Percentiles rank a stretch among this genome's conserved stretches.
Evolutionary conservation across 2,113 vertebrate species (phyloP).

Genomic region (Crypturellus undulatus): DNA sequence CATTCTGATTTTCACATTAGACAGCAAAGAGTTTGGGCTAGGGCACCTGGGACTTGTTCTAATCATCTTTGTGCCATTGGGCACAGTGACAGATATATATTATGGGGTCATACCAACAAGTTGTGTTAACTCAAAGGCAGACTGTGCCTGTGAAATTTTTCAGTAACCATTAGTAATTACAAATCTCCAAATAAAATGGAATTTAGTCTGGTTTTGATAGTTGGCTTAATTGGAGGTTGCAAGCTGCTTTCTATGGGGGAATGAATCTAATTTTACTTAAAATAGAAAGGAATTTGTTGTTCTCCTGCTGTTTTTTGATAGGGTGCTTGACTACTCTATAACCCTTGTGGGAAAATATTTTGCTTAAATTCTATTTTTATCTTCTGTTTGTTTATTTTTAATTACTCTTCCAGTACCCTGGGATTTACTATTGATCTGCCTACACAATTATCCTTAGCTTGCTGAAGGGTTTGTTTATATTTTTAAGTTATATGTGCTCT

Average conservation of each 20-base stretch:
- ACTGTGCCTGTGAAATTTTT: not conserved
- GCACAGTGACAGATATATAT: fast-evolving
- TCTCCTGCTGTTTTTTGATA: constrained; percentile 29
- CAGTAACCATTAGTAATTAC: not conserved
- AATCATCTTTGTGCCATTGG: not conserved
- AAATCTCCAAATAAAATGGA: not conserved
- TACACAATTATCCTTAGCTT: constrained; percentile 50
- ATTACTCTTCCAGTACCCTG: constrained; percentile 54
- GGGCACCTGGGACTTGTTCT: not conserved
- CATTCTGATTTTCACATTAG: not conserved
- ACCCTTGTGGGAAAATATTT: constrained; percentile 46
- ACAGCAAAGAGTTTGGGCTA: not conserved
- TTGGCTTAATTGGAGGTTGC: not conserved
- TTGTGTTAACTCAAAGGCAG: not conserved
- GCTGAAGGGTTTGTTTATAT: constrained; percentile 56
- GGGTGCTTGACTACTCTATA: constrained; percentile 30
- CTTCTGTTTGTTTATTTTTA: constrained; percentile 72
- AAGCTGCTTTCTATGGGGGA: not conserved
- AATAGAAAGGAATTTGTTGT: constrained; percentile 30
- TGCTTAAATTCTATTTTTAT: constrained; percentile 62
- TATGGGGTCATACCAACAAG: not conserved
- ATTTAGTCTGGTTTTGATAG: not conserved
- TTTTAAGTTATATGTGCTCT: constrained; percentile 40
- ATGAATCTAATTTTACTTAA: constrained; percentile 26
- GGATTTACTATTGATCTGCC: constrained; percentile 64